phyloP scores from a whole-genome alignment of 2,797 vertebrate species.

The Rhadinocentrus ornatus region DNA sequence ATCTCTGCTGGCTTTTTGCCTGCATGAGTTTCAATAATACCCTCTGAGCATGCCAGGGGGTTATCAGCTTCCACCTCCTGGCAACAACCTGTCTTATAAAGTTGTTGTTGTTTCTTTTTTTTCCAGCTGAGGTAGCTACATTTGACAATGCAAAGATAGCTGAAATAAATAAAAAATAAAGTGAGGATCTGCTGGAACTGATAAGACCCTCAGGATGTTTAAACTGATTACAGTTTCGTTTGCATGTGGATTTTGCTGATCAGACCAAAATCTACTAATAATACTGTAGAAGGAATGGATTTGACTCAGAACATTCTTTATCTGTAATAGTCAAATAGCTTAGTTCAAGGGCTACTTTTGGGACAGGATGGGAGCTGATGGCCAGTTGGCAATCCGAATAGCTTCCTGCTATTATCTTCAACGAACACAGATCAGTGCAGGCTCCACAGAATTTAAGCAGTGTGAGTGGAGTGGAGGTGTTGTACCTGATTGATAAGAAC shows the following conservation, averaged over 20 bases:
- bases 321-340: conserved; percentile 43
- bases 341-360: conserved; percentile 53
- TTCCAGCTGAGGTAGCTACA: conserved; percentile 49
- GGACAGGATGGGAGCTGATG: conserved; percentile 31
- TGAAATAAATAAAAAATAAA: conserved; percentile 64
- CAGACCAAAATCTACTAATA: conserved; percentile 46
- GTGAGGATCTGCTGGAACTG: conserved; percentile 72
- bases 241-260: conserved; percentile 71
- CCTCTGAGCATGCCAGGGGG: conserved; percentile 70
- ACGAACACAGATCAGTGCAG: not conserved
- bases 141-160: conserved; percentile 69
- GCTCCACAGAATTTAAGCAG: not conserved
- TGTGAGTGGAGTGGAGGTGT: not conserved
- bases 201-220: conserved; percentile 75
- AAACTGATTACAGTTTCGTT: conserved; percentile 74
- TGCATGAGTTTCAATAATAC: conserved; percentile 74
- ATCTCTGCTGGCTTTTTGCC: conserved; percentile 59
- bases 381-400: conserved; percentile 17
- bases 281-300: conserved; percentile 27
- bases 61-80: conserved; percentile 78
- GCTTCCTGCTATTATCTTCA: not conserved
- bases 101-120: conserved; percentile 59
- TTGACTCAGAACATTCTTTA: conserved; percentile 39
- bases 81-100: conserved; percentile 73
- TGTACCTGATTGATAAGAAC: conserved; percentile 21